Base-by-base conservation (phyloP, 2,888 invertebrate genomes). In the Neocrepidodera transversa region DNA sequence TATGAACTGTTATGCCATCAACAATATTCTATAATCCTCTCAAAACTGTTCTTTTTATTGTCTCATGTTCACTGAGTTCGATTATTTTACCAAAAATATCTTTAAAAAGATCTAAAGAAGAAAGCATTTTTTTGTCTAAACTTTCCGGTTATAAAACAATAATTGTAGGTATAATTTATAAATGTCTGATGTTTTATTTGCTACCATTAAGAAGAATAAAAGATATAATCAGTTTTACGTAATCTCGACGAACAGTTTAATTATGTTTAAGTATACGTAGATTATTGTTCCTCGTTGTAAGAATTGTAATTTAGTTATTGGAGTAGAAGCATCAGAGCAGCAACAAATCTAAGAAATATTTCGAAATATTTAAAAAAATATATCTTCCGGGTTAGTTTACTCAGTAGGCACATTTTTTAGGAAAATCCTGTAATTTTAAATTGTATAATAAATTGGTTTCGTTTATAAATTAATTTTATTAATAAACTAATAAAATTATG, bases 101-200 rank as follows among this genome's bases (percentile, higher is more conserved):
- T 40, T 2, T 1, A 42, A 40, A 20, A 20, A 20, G 20, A 45
- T 45, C 23, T 28, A 6, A 26, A 14, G 47, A n/a, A 48, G 48
- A 48, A 35, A 48, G 48, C 11, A 48, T 23, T 14, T 32, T 13
- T 17, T 17, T 35, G 17, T 35, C 35, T 48, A n/a, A 26, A 48
- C 30, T 48, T 48, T 48, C 48, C 48, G 14, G 48, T 48, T 48
- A 48, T 35, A n/a, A n/a, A 18, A 18, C 32, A 14, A 20, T 48
- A 32, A 32, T 48, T 18, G 35, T 13, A 20, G 35, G 32, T 23
- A 16, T 26, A 48, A 48, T 48, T 32, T 48, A 48, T 48, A 48
- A 48, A 48, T 48, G 35, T 23, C 48, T 18, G 18, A 32, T 48
- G 18, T 48, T 48, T 18, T 35, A 32, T 13, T 2, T 32, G 14